These are phyloP conservation scores for Phoebastria nigripes DNA, from an alignment of 2,797 vertebrate genomes.

Conservation along the genomic window DNA sequence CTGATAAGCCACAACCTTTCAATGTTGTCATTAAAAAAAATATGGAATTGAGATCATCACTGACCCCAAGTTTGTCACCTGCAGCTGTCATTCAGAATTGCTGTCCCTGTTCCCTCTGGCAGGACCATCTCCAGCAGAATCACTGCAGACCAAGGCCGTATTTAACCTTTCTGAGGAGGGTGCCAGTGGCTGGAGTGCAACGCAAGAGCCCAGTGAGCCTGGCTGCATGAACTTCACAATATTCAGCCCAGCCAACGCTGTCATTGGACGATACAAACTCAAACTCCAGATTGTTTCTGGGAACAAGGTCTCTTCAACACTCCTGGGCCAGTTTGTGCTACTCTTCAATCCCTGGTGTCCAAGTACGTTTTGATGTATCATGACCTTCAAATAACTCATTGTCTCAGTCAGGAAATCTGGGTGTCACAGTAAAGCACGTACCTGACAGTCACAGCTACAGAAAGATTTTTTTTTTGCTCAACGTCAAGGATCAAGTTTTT, in stretches of 20 bases:
- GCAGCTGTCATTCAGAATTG: not conserved
- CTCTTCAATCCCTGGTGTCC: conserved; percentile 94
- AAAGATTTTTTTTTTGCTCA: not conserved
- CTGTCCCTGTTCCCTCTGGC: not conserved
- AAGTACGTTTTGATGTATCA: conserved; percentile 69
- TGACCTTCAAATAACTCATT: not conserved
- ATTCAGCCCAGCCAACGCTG: conserved; percentile 68
- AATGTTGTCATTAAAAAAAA: not conserved
- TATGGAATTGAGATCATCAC: not conserved
- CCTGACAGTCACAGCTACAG: not conserved
- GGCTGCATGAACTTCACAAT: conserved; percentile 58
- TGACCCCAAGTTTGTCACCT: not conserved
- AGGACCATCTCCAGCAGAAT: conserved; percentile 48
- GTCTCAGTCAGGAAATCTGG: not conserved
- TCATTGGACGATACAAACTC: conserved; percentile 76
- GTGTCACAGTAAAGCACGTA: not conserved
- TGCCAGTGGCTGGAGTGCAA: conserved; percentile 30
- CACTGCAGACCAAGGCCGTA: not conserved
- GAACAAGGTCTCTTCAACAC: conserved; percentile 32
- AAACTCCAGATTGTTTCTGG: not conserved
- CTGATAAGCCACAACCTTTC: not conserved
- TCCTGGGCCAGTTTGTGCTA: conserved; percentile 83
- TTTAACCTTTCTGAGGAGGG: conserved; percentile 6
- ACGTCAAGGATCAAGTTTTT: not conserved
- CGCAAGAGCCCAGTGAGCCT: not conserved